Evolutionary conservation across 2,113 vertebrate species (phyloP).

Genomic region (Dasyornis broadbenti): DNA sequence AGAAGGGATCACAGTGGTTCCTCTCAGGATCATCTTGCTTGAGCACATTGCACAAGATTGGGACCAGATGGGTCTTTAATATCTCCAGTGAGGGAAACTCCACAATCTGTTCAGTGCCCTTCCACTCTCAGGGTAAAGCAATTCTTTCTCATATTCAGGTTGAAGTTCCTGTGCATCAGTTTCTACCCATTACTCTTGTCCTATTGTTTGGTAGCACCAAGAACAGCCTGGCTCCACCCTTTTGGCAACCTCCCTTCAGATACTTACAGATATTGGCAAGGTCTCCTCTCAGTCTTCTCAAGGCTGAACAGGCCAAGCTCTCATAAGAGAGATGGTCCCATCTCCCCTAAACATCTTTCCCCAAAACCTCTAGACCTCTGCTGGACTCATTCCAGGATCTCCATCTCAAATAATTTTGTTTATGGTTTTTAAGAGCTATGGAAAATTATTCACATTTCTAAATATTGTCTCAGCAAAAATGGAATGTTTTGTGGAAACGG

Average conservation of each 20-base stretch:
- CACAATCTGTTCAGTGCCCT: fast-evolving
- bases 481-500: not conserved
- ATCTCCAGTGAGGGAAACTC: not conserved
- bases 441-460: not conserved
- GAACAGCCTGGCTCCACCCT: not conserved
- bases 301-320: not conserved
- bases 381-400: not conserved
- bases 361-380: not conserved
- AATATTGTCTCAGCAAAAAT: not conserved
- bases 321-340: too few species aligned
- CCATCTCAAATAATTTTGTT: not conserved
- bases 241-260: not conserved
- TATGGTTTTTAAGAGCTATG: not conserved
- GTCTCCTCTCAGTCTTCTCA: not conserved
- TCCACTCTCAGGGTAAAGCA: not conserved
- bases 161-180: not conserved
- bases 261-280: too few species aligned
- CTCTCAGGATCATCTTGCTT: not conserved
- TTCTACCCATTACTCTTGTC: not conserved
- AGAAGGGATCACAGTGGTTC: not conserved
- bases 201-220: not conserved
- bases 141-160: not conserved
- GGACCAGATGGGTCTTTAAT: not conserved
- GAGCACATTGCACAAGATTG: not conserved
- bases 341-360: not conserved